These are phyloP conservation scores for Stercorarius parasiticus DNA, from an alignment of 2,113 vertebrate genomes.

Conservation along the genomic window DNA sequence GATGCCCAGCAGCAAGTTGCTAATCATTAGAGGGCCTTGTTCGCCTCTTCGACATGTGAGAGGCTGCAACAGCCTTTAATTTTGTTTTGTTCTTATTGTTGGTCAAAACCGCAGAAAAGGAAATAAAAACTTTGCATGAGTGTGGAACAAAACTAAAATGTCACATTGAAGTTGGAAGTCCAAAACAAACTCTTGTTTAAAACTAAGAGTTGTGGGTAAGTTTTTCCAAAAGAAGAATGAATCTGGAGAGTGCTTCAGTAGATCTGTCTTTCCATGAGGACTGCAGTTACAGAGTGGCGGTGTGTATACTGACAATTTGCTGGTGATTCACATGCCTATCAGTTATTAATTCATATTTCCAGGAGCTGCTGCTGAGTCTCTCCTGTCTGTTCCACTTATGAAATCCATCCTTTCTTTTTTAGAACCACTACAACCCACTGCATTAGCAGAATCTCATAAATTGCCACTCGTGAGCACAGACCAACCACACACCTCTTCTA, in stretches of 20 bases:
- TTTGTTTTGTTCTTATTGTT: background rate
- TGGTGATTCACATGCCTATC: background rate
- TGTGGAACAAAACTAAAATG: conserved; percentile 1
- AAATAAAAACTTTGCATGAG: background rate
- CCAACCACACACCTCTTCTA: background rate
- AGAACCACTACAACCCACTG: background rate
- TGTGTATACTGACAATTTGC: background rate
- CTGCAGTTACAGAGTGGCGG: background rate
- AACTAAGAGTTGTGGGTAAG: background rate
- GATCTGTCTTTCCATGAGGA: background rate
- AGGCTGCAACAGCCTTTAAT: background rate
- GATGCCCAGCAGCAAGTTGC: conserved; percentile 13
- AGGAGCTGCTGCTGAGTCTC: background rate
- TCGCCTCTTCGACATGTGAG: background rate
- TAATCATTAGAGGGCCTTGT: conserved; percentile 27
- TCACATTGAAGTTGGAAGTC: background rate
- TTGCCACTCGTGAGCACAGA: background rate
- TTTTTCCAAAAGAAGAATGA: background rate
- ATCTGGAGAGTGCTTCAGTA: background rate
- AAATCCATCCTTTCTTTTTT: background rate
- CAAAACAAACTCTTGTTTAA: background rate
- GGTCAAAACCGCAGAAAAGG: background rate
- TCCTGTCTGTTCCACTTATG: background rate
- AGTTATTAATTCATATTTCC: background rate
- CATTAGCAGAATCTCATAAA: background rate